These are phyloP conservation scores for Drosophila carrolli DNA, from an alignment of 1,140 invertebrate genomes.

Conservation along the genomic window DNA sequence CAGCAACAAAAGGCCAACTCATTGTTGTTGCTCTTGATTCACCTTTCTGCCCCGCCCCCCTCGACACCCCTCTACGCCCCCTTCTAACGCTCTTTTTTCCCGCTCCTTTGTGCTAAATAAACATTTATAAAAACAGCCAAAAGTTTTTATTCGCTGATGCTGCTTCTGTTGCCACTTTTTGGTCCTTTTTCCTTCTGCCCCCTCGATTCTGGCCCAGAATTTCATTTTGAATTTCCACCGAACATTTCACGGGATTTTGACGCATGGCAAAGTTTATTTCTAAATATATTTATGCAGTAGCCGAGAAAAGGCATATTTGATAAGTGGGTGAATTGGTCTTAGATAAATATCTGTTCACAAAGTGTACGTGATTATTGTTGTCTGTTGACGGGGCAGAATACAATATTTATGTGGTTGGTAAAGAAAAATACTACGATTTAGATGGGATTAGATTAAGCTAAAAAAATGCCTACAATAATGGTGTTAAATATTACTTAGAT, in stretches of 20 bases:
- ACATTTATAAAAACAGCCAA: slow-evolving; percentile 76
- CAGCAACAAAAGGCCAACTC: slow-evolving; percentile 63
- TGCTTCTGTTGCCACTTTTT: slow-evolving; percentile 54
- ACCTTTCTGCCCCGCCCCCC: slow-evolving; percentile 59
- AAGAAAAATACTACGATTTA: background rate
- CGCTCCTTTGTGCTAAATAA: slow-evolving; percentile 68
- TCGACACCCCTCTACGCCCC: background rate
- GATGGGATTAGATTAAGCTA: background rate
- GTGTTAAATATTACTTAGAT: too few relatives aligned
- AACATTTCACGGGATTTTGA: slow-evolving; percentile 66
- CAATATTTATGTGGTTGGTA: slow-evolving; percentile 1
- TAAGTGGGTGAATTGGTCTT: slow-evolving; percentile 17
- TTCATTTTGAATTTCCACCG: slow-evolving; percentile 70
- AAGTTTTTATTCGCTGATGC: slow-evolving; percentile 77
- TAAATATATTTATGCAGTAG: slow-evolving; percentile 32
- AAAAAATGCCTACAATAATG: too few relatives aligned
- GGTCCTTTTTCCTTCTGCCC: slow-evolving; percentile 13
- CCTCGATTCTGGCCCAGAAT: slow-evolving; percentile 49
- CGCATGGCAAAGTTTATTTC: slow-evolving; percentile 65
- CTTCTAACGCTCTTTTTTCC: slow-evolving; percentile 22
- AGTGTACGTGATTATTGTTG: slow-evolving; percentile 20
- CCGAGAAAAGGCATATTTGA: slow-evolving; percentile 18
- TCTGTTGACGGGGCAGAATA: background rate
- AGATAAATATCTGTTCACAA: background rate
- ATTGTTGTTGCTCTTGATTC: slow-evolving; percentile 54